Conservation (phyloP, 2,797 vertebrate genomes). For the Rhadinocentrus ornatus region DNA sequence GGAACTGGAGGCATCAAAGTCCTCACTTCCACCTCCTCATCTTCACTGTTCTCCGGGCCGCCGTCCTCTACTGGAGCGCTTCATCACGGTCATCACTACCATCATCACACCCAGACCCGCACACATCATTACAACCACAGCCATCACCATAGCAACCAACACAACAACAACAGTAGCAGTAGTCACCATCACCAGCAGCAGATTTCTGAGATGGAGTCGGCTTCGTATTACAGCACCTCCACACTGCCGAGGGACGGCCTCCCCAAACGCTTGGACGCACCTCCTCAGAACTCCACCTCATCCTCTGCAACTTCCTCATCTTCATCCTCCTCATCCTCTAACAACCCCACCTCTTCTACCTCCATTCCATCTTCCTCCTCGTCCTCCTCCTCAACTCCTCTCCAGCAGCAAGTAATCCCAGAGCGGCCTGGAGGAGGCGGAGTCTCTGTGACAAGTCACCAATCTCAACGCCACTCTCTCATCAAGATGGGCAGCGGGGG, state of each 20-base stretch:
- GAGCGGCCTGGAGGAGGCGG: constrained; percentile 33
- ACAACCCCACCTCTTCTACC: constrained; percentile 67
- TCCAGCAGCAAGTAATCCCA: constrained; percentile 63
- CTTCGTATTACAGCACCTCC: constrained; percentile 74
- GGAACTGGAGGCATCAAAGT: constrained; percentile 75
- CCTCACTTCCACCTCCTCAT: constrained; percentile 73
- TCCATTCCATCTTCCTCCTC: constrained; percentile 61
- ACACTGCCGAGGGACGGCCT: constrained; percentile 77
- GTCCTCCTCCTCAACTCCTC: constrained; percentile 59
- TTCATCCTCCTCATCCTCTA: constrained; percentile 55
- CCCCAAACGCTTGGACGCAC: constrained; percentile 75
- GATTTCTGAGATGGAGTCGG: constrained; percentile 57
- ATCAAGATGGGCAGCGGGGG: constrained; percentile 76
- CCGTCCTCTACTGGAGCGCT: constrained; percentile 38
- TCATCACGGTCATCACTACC: constrained; percentile 43
- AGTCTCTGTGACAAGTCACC: constrained; percentile 43
- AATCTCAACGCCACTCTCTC: constrained; percentile 80
- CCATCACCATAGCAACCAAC: constrained; percentile 60
- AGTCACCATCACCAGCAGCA: constrained; percentile 61
- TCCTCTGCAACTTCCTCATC: constrained; percentile 45
- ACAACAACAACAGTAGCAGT: constrained; percentile 35
- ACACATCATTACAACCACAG: constrained; percentile 65
- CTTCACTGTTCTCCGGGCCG: constrained; percentile 48
- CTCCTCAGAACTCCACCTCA: constrained; percentile 56
- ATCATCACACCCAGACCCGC: constrained; percentile 46